A percentile compares a stretch with the other conserved stretches of the same genome.
Conservation (phyloP, 2,797 vertebrate species). For the Cichlasoma orientale region DNA sequence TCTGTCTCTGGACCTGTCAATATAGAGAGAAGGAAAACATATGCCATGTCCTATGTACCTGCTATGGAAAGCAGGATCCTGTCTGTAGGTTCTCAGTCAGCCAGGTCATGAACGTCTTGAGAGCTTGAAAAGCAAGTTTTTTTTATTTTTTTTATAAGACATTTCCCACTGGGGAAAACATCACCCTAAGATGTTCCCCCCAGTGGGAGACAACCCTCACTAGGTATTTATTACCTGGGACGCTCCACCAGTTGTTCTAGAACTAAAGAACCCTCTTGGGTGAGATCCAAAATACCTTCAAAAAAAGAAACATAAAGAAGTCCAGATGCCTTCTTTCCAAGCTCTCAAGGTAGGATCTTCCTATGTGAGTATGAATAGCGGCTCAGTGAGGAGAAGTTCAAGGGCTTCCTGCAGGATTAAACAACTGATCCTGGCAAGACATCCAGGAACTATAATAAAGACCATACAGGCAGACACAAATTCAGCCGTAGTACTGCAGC, state of each 20-base stretch:
- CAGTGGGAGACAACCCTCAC: background rate
- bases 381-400: background rate
- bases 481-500: background rate
- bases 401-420: conserved; percentile 3
- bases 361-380: background rate
- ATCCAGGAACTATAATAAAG: background rate
- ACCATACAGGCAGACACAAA: background rate
- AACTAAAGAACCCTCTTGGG: background rate
- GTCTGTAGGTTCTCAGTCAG: background rate
- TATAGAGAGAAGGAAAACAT: background rate
- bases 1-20: background rate
- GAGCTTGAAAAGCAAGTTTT: background rate
- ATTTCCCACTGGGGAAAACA: background rate
- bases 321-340: too few relatives aligned
- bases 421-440: background rate
- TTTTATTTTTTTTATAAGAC: background rate
- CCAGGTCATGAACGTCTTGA: background rate
- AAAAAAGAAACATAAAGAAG: too few relatives aligned
- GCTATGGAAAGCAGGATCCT: background rate
- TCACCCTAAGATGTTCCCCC: background rate
- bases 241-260: background rate
- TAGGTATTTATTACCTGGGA: background rate
- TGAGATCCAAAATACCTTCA: background rate
- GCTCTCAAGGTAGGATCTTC: background rate
- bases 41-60: background rate